Percentiles rank a stretch among this genome's conserved stretches.
Evolutionary conservation across 2,797 vertebrate species (phyloP).

Genomic region (Sebastes ruberrimus): DNA sequence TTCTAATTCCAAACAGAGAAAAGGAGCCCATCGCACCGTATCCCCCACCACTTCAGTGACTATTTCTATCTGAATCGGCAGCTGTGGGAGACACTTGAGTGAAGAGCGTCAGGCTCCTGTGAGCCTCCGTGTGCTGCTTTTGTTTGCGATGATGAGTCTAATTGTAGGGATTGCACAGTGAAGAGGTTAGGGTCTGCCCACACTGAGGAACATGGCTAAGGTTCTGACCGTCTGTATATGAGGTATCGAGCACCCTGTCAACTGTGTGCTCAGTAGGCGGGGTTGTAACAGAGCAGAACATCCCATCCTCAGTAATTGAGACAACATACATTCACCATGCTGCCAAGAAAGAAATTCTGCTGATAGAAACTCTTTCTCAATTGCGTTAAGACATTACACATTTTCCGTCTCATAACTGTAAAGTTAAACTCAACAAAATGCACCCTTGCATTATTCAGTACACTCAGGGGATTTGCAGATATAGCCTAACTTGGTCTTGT

Average conservation of each 20-base stretch:
- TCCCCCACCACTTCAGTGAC: conserved; percentile 56
- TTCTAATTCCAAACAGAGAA: conserved; percentile 48
- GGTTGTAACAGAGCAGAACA: not conserved
- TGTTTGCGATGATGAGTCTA: conserved; percentile 78
- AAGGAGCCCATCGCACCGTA: conserved; percentile 17
- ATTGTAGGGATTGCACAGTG: conserved; percentile 69
- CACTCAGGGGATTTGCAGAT: not conserved
- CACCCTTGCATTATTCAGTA: not conserved
- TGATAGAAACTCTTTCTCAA: not conserved
- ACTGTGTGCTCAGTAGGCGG: not conserved
- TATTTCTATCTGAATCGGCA: conserved; percentile 70
- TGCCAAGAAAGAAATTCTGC: not conserved
- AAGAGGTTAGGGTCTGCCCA: conserved; percentile 64
- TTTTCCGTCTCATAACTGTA: not conserved
- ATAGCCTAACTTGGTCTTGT: not conserved
- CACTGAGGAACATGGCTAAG: conserved; percentile 37
- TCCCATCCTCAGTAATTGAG: not conserved
- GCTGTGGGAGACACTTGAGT: conserved; percentile 75
- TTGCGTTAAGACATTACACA: not conserved
- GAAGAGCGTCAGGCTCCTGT: conserved; percentile 59
- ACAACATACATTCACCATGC: not conserved
- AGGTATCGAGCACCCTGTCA: conserved; percentile 27
- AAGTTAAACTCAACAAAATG: not conserved
- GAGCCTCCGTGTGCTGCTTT: conserved; percentile 64
- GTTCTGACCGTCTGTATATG: conserved; percentile 29